phyloP scores from a whole-genome alignment of 2,113 vertebrate species.

The Syngnathus scovelli region DNA sequence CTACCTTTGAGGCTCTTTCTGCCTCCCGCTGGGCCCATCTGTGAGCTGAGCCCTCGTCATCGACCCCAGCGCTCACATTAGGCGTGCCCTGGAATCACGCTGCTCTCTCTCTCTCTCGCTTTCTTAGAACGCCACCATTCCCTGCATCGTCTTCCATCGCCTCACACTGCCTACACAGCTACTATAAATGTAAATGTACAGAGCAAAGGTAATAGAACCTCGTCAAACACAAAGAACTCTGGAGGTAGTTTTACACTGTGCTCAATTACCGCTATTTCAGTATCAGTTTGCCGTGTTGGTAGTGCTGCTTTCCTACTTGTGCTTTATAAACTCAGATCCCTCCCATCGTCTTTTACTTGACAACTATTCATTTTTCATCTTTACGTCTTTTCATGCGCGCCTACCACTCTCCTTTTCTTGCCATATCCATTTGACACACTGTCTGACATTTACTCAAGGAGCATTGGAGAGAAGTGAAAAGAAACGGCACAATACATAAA shows the following conservation, averaged over 20 bases:
- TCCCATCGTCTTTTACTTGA: conserved; percentile 1
- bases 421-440: conserved; percentile 41
- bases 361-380: conserved; percentile 6
- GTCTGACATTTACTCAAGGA: conserved; percentile 34
- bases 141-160: conserved; percentile 40
- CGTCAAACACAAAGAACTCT: conserved; percentile 50
- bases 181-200: background rate
- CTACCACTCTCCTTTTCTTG: conserved; percentile 17
- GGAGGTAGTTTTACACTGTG: conserved; percentile 44
- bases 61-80: conserved; percentile 41
- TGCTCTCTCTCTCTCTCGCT: conserved; percentile 31
- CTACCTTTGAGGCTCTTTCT: conserved; percentile 45
- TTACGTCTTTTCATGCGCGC: conserved; percentile 16
- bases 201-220: conserved; percentile 44
- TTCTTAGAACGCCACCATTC: conserved; percentile 26
- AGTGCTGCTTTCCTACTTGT: background rate
- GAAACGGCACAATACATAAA: conserved; percentile 32
- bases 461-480: conserved; percentile 25
- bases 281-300: conserved; percentile 33
- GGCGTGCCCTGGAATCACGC: conserved; percentile 46
- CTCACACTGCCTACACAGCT: conserved; percentile 20
- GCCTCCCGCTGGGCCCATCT: conserved; percentile 48
- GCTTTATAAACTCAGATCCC: conserved; percentile 1
- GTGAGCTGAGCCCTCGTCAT: conserved; percentile 45
- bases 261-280: conserved; percentile 61